phyloP scores from a whole-genome alignment of 2,797 vertebrate species.

The Catharus ustulatus region DNA sequence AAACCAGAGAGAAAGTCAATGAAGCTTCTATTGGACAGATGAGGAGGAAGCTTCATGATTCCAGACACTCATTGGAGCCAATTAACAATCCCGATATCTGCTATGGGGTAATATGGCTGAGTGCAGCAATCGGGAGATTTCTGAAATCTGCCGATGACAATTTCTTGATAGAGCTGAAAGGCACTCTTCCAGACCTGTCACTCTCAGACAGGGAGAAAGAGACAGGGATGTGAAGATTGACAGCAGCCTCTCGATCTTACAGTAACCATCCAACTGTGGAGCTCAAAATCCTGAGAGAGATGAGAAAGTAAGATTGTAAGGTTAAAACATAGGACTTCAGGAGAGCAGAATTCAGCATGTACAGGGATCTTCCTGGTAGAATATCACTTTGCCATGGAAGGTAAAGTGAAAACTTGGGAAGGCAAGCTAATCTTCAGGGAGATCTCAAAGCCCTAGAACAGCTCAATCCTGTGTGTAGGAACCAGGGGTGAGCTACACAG shows the following conservation, averaged over 20 bases:
- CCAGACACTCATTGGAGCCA: neutral
- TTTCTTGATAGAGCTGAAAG: neutral
- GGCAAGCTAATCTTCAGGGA: neutral
- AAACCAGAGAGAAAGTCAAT: neutral
- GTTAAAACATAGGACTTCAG: neutral
- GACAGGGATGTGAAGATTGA: neutral
- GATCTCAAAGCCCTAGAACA: neutral
- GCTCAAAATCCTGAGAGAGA: neutral
- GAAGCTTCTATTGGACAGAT: neutral
- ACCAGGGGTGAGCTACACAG: neutral
- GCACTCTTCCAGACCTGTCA: neutral
- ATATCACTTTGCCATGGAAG: neutral
- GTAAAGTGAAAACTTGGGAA: neutral
- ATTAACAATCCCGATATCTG: neutral
- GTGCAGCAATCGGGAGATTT: neutral
- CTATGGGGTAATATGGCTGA: neutral
- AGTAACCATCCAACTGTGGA: neutral
- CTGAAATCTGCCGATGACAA: neutral
- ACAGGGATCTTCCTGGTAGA: neutral
- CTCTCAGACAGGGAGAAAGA: neutral
- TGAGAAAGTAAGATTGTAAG: neutral
- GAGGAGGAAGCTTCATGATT: neutral
- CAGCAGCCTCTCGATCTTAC: neutral
- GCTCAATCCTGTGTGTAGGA: neutral
- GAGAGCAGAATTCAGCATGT: neutral